These are phyloP conservation scores for Abramis brama DNA, from an alignment of 2,113 vertebrate species.

Conservation along the genomic window DNA sequence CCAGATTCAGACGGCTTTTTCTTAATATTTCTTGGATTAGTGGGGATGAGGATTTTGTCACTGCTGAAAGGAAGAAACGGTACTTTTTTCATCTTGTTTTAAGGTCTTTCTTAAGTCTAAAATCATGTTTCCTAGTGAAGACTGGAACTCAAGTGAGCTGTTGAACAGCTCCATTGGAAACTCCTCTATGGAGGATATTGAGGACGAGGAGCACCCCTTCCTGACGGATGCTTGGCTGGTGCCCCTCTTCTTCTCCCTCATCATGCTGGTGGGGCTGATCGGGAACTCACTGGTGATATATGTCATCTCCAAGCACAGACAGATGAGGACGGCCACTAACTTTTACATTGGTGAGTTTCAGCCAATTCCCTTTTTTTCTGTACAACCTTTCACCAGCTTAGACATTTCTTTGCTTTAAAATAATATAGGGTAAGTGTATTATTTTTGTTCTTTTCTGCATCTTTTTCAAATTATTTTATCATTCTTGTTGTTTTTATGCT, in stretches of 20 bases:
- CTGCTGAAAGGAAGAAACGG: background rate
- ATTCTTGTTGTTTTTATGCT: too few species aligned
- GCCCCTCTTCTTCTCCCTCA: constrained; percentile 82
- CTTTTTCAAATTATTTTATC: too few species aligned
- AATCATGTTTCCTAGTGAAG: constrained; percentile 61
- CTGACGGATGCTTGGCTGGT: constrained; percentile 85
- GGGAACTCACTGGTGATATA: constrained; percentile 84
- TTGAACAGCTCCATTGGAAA: constrained; percentile 69
- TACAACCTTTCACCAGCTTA: background rate
- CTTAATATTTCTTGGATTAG: background rate
- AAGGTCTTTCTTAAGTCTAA: background rate
- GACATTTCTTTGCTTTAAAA: background rate
- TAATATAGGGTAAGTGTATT: background rate
- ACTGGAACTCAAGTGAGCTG: constrained; percentile 72
- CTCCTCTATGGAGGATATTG: constrained; percentile 58
- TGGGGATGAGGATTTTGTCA: constrained; percentile 10
- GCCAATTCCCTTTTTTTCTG: background rate
- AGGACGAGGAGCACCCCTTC: constrained; percentile 76
- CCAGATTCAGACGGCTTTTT: background rate
- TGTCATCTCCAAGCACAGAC: constrained; percentile 82
- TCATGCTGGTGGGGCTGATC: constrained; percentile 83
- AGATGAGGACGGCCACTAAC: constrained; percentile 85
- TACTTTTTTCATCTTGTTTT: background rate
- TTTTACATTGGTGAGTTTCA: constrained; percentile 82
- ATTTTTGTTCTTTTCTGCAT: too few species aligned